Conservation (phyloP, 2,797 vertebrate species). For the Myripristis murdjan region DNA sequence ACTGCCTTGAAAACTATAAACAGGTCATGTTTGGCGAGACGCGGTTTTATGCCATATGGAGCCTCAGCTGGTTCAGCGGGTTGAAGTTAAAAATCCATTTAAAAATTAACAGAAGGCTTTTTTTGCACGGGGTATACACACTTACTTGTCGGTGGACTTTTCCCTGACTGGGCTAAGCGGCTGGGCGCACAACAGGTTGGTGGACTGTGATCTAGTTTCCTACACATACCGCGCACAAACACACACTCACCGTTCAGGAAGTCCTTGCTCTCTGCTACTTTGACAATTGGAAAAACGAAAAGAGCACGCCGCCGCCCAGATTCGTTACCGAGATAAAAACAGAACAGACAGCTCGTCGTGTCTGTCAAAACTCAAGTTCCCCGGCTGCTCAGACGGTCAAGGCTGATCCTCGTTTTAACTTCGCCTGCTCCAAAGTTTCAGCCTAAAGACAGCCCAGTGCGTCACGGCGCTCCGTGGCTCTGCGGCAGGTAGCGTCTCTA, state of each 20-base stretch:
- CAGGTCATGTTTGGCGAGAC: no score
- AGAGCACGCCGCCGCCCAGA: constrained; percentile 45
- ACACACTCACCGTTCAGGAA: constrained; percentile 70
- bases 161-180: constrained; percentile 10
- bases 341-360: background rate
- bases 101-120: background rate
- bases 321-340: background rate
- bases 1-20: no score
- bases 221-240: constrained; percentile 9
- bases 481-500: background rate
- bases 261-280: constrained; percentile 32
- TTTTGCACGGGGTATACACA: background rate
- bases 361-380: constrained; percentile 19
- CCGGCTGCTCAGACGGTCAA: background rate
- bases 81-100: background rate
- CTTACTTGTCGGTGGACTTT: constrained; percentile 59
- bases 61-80: no score
- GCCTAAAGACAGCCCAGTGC: background rate
- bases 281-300: background rate
- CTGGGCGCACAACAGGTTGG: constrained; percentile 19
- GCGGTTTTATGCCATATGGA: background rate
- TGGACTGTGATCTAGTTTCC: constrained; percentile 25
- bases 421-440: background rate
- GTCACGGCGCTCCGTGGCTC: background rate
- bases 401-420: background rate